phyloP scores from a whole-genome alignment of 2,797 vertebrate genomes.

The Silurus aristotelis region DNA sequence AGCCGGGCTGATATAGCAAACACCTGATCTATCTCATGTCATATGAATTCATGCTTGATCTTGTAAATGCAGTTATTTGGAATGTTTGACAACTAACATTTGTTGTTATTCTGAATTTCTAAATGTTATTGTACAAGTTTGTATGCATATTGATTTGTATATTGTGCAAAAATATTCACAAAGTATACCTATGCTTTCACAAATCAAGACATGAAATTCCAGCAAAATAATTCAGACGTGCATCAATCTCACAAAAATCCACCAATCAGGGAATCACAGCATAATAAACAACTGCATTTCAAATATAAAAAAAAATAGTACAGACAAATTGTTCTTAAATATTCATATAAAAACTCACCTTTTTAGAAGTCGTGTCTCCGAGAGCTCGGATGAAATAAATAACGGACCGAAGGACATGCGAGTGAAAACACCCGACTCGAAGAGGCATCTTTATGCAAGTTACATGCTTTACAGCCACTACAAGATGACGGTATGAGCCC shows the following conservation, averaged over 20 bases:
- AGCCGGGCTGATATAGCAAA: neutral
- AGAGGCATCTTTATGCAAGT: neutral
- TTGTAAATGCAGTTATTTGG: too few relatives aligned
- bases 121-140: too few relatives aligned
- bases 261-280: neutral
- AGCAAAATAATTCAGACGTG: neutral
- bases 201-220: too few relatives aligned
- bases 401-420: neutral
- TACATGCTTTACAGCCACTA: neutral
- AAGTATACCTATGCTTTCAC: too few relatives aligned
- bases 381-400: neutral
- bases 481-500: constrained; percentile 19
- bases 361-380: neutral
- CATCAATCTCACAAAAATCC: neutral
- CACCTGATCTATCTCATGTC: neutral
- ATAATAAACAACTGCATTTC: neutral
- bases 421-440: neutral
- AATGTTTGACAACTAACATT: too few relatives aligned
- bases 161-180: too few relatives aligned
- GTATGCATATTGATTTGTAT: too few relatives aligned
- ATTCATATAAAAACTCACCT: neutral
- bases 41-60: too few relatives aligned
- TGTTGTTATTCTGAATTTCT: too few relatives aligned
- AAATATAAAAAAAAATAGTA: neutral
- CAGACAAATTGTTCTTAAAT: neutral